A percentile compares a stretch with the other conserved stretches of the same genome.
Evolutionary conservation across 2,797 vertebrate genomes (phyloP).

Genomic region (Gymnopithys bicolor): DNA sequence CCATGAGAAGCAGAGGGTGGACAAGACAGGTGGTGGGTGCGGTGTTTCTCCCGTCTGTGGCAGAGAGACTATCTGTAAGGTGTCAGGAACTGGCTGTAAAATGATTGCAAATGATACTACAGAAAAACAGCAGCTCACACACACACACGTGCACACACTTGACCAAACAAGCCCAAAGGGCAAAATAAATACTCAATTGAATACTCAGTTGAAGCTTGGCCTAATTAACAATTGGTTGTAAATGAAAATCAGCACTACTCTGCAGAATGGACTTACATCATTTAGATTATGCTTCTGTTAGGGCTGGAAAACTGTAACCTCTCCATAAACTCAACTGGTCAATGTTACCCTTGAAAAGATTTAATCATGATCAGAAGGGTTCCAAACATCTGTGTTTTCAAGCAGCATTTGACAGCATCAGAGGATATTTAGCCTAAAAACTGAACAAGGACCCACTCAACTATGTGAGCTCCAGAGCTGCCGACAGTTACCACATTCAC

Average conservation of each 20-base stretch:
- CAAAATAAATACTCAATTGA: neutral
- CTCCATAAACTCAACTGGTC: neutral
- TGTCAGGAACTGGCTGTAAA: neutral
- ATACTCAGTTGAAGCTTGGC: neutral
- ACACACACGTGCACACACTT: neutral
- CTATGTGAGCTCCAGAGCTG: neutral
- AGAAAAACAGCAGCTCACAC: neutral
- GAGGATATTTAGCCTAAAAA: neutral
- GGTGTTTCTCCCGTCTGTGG: neutral
- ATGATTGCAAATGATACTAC: neutral
- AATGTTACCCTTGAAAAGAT: constrained; percentile 8
- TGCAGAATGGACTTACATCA: neutral
- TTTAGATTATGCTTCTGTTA: neutral
- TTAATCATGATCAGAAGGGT: neutral
- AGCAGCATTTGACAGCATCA: rapidly evolving
- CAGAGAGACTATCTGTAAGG: neutral
- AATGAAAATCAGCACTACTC: neutral
- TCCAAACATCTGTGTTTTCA: neutral
- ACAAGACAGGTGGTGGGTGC: neutral
- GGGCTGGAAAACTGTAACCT: neutral
- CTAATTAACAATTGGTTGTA: neutral
- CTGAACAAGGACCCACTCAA: neutral
- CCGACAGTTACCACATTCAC: neutral
- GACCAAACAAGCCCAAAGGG: neutral
- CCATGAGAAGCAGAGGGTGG: neutral